These are phyloP conservation scores for Calonectris borealis DNA, from an alignment of 2,113 vertebrate genomes.

Conservation along the genomic window DNA sequence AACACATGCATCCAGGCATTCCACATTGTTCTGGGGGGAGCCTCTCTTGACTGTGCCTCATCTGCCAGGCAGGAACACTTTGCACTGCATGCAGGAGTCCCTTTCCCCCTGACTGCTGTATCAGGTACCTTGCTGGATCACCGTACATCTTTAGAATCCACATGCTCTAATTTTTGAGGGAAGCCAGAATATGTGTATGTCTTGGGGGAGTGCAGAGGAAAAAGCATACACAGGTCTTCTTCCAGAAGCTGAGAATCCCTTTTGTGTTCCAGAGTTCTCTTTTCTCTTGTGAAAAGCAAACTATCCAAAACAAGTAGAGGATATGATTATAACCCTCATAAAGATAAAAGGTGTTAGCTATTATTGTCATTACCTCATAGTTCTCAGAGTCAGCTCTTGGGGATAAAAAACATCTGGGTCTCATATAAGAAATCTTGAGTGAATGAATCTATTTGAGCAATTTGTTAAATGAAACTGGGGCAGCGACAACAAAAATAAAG, in stretches of 20 bases:
- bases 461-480: background rate
- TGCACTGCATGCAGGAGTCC: background rate
- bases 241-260: background rate
- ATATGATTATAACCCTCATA: background rate
- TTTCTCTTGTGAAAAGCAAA: background rate
- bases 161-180: background rate
- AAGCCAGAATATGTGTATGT: background rate
- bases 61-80: background rate
- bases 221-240: background rate
- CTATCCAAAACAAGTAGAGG: background rate
- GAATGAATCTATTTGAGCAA: background rate
- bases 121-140: background rate
- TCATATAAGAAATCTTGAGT: background rate
- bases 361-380: conserved; percentile 21
- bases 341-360: conserved; percentile 9
- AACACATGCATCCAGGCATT: background rate
- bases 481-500: background rate
- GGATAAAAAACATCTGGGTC: background rate
- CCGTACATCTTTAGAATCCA: background rate
- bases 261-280: background rate
- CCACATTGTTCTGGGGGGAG: rapidly evolving
- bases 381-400: background rate
- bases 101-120: background rate
- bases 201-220: background rate
- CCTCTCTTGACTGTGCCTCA: background rate